Percentiles rank a stretch among this genome's conserved stretches.
Conservation (phyloP, 1,140 invertebrate species). For the Orchesella cincta region DNA sequence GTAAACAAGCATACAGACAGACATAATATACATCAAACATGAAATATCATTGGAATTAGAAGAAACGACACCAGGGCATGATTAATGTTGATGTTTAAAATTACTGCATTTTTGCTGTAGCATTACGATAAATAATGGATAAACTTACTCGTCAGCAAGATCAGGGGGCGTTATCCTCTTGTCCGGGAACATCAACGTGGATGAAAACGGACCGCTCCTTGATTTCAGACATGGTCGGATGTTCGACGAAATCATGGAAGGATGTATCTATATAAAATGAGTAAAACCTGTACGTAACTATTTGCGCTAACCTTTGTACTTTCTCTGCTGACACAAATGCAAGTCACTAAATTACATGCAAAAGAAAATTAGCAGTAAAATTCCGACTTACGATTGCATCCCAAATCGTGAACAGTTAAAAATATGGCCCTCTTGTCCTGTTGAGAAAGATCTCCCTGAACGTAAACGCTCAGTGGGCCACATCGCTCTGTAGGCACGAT, state of each 20-base stretch:
- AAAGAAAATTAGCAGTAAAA: no score
- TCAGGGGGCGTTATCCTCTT: conserved; percentile 78
- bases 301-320: neutral
- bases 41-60: no score
- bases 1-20: no score
- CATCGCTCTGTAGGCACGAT: conserved; percentile 69
- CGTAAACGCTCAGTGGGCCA: conserved; percentile 68
- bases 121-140: neutral
- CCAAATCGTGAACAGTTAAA: conserved; percentile 85
- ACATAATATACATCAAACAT: no score
- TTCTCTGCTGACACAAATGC: no score
- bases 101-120: neutral
- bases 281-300: neutral
- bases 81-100: neutral
- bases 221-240: conserved; percentile 79
- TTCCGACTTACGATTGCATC: conserved; percentile 79
- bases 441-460: conserved; percentile 74
- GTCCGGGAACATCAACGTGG: conserved; percentile 84
- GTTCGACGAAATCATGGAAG: conserved; percentile 74
- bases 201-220: conserved; percentile 83
- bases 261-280: conserved; percentile 64
- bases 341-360: no score
- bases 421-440: conserved; percentile 78
- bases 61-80: neutral
- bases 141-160: conserved; percentile 66